Evolutionary conservation across 1,140 invertebrate species (phyloP), one percentile per base, ranked within the genome.

Genomic region (Sitodiplosis mosellana): DNA sequence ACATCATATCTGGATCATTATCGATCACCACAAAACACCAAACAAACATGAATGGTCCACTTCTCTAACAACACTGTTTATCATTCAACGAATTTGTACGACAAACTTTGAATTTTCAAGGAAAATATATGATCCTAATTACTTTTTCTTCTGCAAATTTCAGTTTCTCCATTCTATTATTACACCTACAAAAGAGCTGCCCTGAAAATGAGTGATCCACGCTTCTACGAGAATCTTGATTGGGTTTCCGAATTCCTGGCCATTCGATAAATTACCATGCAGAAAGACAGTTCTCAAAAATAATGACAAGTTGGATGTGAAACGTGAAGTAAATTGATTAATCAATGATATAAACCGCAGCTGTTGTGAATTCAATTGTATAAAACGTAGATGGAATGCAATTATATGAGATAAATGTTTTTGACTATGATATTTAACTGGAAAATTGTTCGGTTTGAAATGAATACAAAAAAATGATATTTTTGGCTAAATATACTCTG

Each of bases 131-230:
- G n/a, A n/a, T n/a, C n/a, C n/a, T n/a, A n/a, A n/a, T n/a, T 42
- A 10, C 15, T 42, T 19, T 50, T 46, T 47, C 11, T 47, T 33
- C 48, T 50, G 15, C 42, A 50, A 11, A 51, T 66, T 69, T 38
- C 54, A 83, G 81, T 77, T 64, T 75, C 80, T 33, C 73, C 78
- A 14, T 69, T 79, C 45, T 82, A 83, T 61, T 84, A 83, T 61
- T 81, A 81, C 53, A 74, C 74, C 48, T 81, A 78, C 60, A 84
- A 83, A 60, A 69, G 77, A 52, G 75, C 80, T 22, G 74, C 76
- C 2, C 57, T 84, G 37, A 65, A 72, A 50, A 75, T 84, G 45
- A 76, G 75, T 51, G 80, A 84, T 65, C 81, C 79, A 7, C 69
- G 76, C 48, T 81, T 80, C 56, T 80, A 82, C 54, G 77, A 82